Conservation (phyloP, 1,140 invertebrate genomes). For the Neodiprion virginianus region DNA sequence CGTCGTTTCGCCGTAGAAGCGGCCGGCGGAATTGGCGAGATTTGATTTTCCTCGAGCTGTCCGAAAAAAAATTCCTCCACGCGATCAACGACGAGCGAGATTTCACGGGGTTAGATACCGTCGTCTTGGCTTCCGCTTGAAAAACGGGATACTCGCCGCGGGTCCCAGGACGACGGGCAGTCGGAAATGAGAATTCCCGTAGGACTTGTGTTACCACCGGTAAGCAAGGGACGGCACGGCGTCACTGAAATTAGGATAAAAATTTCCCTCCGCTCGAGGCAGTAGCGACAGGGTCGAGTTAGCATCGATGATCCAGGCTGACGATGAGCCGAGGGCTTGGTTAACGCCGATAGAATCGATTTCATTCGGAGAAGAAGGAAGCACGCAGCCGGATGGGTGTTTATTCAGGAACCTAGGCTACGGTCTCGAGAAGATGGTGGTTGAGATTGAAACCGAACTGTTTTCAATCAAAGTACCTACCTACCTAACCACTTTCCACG, state of each 20-base stretch:
- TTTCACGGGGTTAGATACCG: no score
- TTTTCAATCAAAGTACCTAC: conserved; percentile 36
- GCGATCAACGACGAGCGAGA: no score
- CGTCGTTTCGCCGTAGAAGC: no score
- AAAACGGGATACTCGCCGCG: no score
- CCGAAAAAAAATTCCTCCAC: no score
- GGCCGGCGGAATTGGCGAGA: no score
- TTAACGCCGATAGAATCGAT: not conserved
- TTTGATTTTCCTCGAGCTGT: no score
- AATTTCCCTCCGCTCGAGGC: not conserved
- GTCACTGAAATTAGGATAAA: not conserved
- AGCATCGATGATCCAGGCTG: not conserved
- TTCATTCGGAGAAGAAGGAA: conserved; percentile 19
- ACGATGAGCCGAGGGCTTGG: not conserved
- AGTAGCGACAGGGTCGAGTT: not conserved
- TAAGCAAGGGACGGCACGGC: no score
- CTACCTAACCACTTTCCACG: conserved; percentile 13
- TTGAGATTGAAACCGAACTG: conserved; percentile 44
- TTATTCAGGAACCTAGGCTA: conserved; percentile 41
- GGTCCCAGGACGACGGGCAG: not conserved
- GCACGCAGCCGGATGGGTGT: conserved; percentile 38
- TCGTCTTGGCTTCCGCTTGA: no score
- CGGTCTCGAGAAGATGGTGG: conserved; percentile 31
- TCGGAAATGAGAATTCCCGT: not conserved
- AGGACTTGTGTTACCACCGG: not conserved